phyloP scores from a whole-genome alignment of 2,888 invertebrate genomes.

The Harpalus rufipes region DNA sequence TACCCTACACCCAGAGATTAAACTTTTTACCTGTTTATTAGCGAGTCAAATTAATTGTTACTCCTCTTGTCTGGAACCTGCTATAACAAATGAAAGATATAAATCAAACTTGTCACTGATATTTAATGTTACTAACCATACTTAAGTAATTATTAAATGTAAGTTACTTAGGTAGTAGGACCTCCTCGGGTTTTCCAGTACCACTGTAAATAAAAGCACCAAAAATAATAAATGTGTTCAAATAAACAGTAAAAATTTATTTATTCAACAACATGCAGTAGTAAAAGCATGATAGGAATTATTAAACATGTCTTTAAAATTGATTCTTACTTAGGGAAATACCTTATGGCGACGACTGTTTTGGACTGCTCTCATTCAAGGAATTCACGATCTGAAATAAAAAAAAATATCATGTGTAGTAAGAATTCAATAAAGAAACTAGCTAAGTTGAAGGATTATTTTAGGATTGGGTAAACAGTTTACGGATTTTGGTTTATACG shows the following conservation, averaged over 20 bases:
- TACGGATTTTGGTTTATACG: conserved; percentile 16
- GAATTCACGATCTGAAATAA: conserved; percentile 62
- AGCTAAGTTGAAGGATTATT: conserved; percentile 40
- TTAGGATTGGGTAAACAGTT: conserved; percentile 51
- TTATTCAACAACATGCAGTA: conserved; percentile 62
- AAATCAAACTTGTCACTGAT: conserved; percentile 31
- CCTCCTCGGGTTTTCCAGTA: conserved; percentile 52
- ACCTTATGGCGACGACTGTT: conserved; percentile 53
- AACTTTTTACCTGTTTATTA: conserved; percentile 69
- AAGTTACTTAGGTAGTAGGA: conserved; percentile 57
- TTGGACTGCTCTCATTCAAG: conserved; percentile 48
- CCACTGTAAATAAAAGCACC: conserved; percentile 54
- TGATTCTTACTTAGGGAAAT: conserved; percentile 47
- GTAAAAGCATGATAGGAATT: conserved; percentile 46
- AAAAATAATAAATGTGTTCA: conserved; percentile 56
- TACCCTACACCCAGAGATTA: conserved; percentile 87
- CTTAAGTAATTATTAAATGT: conserved; percentile 62
- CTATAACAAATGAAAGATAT: conserved; percentile 43
- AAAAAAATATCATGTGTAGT: conserved; percentile 55
- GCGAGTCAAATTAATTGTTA: conserved; percentile 19
- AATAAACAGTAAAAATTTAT: conserved; percentile 38
- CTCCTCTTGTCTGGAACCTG: conserved; percentile 23
- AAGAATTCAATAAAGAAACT: conserved; percentile 9
- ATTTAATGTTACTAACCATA: conserved; percentile 63
- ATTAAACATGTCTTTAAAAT: conserved; percentile 44